Percentiles rank a stretch among this genome's conserved stretches.
Conservation (phyloP, 1,140 invertebrate species). For the Grapholita molesta region DNA sequence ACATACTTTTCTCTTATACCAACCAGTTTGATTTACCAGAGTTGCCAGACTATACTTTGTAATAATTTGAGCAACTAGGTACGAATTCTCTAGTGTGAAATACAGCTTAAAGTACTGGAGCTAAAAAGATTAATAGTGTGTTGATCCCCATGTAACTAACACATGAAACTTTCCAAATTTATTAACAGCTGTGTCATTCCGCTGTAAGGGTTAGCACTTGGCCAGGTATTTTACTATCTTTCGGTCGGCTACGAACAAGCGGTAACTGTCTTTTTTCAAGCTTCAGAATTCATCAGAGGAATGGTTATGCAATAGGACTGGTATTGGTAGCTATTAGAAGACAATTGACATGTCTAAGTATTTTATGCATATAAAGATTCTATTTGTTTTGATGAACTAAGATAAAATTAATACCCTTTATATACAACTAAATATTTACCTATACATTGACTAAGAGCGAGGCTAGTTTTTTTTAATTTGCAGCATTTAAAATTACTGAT, state of each 20-base stretch:
- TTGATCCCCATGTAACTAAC: neutral
- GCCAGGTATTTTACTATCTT: constrained; percentile 77
- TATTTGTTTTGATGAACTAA: no score
- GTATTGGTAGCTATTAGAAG: neutral
- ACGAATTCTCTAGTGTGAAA: neutral
- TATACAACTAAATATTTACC: no score
- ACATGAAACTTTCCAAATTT: neutral
- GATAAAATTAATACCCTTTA: no score
- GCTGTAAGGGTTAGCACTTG: constrained; percentile 54
- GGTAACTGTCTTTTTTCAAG: neutral
- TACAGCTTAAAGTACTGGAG: neutral
- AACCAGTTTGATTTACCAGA: no score
- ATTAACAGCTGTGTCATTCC: constrained; percentile 31
- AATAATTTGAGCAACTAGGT: no score
- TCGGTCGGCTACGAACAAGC: constrained; percentile 38
- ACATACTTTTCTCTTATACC: no score
- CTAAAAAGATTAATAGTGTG: neutral
- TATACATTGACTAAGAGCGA: no score
- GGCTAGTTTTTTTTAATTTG: no score
- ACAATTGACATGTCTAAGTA: neutral
- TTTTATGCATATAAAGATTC: no score
- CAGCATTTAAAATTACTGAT: no score
- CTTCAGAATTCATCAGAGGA: neutral
- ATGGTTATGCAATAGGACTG: neutral
- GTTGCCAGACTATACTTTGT: no score